Conservation (phyloP, 2,113 vertebrate genomes). For the Chiloscyllium plagiosum region DNA sequence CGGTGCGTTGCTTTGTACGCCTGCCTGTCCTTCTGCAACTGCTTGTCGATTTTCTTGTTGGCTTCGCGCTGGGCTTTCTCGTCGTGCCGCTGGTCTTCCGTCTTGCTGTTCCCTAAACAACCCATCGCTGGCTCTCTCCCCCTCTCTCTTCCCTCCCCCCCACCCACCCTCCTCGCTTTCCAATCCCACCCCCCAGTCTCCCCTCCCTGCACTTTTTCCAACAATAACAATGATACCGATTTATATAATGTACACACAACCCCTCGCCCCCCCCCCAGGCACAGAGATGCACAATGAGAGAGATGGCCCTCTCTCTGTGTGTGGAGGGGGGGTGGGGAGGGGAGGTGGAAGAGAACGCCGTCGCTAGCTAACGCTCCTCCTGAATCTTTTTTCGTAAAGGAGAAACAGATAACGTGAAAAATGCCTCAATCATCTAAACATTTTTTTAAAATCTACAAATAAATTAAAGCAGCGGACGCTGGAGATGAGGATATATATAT, state of each 20-base stretch:
- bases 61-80: conserved; percentile 94
- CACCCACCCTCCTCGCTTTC: neutral
- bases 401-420: neutral
- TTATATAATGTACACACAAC: neutral
- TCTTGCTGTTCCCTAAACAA: conserved; percentile 98
- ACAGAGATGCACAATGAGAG: neutral
- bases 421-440: too few species aligned
- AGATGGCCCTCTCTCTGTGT: neutral
- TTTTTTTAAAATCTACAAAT: neutral
- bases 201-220: neutral
- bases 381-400: neutral
- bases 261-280: neutral
- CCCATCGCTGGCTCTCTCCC: conserved; percentile 63
- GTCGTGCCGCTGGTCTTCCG: conserved; percentile 94
- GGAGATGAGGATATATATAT: neutral
- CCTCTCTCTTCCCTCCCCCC: neutral
- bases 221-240: neutral
- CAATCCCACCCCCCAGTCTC: neutral
- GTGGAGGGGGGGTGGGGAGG: neutral
- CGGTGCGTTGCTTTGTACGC: conserved; percentile 95
- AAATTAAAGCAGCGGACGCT: neutral
- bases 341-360: neutral
- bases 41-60: conserved; percentile 98
- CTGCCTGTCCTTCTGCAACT: conserved; percentile 89
- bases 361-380: neutral